These are phyloP conservation scores for Paramuricea clavata DNA, from an alignment of 92 coral and sea anemone species.

Conservation along the genomic window DNA sequence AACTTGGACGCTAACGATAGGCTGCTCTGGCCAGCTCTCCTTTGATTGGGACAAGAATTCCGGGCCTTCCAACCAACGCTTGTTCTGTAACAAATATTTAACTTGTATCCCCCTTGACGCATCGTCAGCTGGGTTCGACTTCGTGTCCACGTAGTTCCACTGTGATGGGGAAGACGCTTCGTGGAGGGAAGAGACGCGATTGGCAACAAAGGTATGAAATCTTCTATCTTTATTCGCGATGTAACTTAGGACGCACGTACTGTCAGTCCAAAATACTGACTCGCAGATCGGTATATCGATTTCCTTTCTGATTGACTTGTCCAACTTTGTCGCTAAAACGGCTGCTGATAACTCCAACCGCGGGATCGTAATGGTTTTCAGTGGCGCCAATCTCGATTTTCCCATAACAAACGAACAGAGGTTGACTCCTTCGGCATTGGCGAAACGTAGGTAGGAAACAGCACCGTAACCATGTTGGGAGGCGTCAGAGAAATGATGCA, in stretches of 20 bases:
- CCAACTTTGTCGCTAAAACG: conserved; percentile 42
- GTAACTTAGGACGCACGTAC: conserved; percentile 17
- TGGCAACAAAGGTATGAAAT: not conserved
- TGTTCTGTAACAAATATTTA: not conserved
- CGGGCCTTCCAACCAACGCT: not conserved
- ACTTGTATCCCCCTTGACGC: not conserved
- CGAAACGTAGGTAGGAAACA: conserved; percentile 23
- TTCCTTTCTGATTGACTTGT: too few relatives aligned
- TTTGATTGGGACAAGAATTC: not conserved
- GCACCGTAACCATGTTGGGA: conserved; percentile 40
- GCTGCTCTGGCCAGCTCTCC: too few relatives aligned
- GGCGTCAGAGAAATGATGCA: conserved; percentile 45
- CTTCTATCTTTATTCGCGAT: not conserved
- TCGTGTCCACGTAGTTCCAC: too few relatives aligned
- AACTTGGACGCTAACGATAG: too few relatives aligned
- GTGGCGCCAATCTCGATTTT: conserved; percentile 34
- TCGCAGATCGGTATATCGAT: conserved; percentile 38
- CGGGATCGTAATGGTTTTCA: conserved; percentile 43
- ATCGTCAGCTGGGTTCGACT: too few relatives aligned
- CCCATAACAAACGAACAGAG: conserved; percentile 40
- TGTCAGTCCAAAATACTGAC: too few relatives aligned
- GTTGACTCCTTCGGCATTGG: not conserved
- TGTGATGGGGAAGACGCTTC: not conserved
- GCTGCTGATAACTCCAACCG: too few relatives aligned
- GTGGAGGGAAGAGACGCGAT: not conserved